Conservation (phyloP, 2,113 vertebrate genomes). For the Ceyx melanurus region DNA sequence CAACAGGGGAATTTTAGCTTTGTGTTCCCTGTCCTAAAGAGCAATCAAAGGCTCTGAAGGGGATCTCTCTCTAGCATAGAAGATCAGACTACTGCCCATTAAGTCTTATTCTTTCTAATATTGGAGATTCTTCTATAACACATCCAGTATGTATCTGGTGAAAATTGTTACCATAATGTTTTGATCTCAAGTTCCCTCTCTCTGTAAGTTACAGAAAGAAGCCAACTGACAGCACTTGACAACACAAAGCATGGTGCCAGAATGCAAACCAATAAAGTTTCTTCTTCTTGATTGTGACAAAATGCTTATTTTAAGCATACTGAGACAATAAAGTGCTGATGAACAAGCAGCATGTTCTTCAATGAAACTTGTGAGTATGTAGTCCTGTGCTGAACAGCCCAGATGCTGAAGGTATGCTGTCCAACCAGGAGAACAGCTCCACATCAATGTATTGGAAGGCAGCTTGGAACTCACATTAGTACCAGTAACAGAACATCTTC, state of each 20-base stretch:
- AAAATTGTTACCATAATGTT: constrained; percentile 46
- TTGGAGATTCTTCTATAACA: neutral
- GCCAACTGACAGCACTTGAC: constrained; percentile 62
- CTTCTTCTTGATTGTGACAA: constrained; percentile 40
- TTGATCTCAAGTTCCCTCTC: constrained; percentile 1
- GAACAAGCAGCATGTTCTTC: constrained; percentile 46
- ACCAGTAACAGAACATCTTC: neutral
- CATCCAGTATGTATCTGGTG: neutral
- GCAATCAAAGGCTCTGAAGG: neutral
- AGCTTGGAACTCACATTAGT: neutral
- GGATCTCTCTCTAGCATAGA: neutral
- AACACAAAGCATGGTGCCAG: constrained; percentile 23
- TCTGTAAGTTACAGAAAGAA: constrained; percentile 31
- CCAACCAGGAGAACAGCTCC: neutral
- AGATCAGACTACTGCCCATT: neutral
- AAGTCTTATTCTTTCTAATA: neutral
- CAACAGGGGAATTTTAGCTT: neutral
- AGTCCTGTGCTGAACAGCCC: neutral
- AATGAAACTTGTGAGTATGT: neutral
- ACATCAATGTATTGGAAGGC: accelerated
- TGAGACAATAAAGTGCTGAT: constrained; percentile 57
- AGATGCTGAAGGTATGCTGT: constrained; percentile 4
- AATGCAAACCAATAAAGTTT: constrained; percentile 51
- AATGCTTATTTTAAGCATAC: constrained; percentile 59
- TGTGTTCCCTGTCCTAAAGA: neutral